Conservation (phyloP, 2,113 vertebrate species). For the Glareola pratincola region DNA sequence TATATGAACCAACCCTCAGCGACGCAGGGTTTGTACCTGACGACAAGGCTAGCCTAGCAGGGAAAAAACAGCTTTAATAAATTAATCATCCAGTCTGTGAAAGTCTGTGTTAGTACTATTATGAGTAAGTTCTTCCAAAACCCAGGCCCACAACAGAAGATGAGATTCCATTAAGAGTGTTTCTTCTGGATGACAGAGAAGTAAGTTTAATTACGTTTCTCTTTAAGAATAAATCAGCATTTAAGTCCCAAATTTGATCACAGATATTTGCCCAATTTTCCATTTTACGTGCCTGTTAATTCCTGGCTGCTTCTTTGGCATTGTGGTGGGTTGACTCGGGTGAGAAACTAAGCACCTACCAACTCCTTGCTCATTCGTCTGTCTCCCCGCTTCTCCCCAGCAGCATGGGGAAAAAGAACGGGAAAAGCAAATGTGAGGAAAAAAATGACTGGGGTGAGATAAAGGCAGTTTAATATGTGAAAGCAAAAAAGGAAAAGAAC, state of each 20-base stretch:
- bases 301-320: not conserved
- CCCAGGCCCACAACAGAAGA: not conserved
- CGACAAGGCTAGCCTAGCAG: not conserved
- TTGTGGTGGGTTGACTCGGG: not conserved
- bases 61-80: not conserved
- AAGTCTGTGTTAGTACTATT: not conserved
- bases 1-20: not conserved
- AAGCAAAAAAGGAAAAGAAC: not conserved
- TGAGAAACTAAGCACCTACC: no score
- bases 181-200: not conserved
- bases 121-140: not conserved
- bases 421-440: not conserved
- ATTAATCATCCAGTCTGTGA: not conserved
- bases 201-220: not conserved
- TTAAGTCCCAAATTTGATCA: not conserved
- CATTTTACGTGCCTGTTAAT: not conserved
- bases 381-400: not conserved
- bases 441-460: not conserved
- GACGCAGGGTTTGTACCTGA: not conserved
- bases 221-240: not conserved
- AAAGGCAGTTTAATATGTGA: not conserved
- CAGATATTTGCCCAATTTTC: not conserved
- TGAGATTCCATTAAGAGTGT: not conserved
- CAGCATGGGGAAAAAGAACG: accelerated
- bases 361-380: not conserved